Conservation (phyloP, 2,113 vertebrate species). For the Cryptotis parvus region DNA sequence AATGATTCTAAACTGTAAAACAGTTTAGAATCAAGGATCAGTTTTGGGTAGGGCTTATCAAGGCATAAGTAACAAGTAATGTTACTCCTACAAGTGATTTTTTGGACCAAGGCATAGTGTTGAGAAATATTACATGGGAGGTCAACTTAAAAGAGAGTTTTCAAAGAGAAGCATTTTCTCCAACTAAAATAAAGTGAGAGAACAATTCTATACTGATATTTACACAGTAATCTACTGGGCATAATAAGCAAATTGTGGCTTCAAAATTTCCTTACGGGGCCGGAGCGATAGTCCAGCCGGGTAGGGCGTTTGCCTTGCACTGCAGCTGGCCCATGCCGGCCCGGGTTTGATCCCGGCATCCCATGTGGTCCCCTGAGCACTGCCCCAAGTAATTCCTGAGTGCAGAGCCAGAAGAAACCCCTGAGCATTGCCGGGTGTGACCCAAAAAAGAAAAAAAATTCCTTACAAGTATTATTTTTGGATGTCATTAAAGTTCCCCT, state of each 20-base stretch:
- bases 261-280: conserved; percentile 13
- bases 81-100: background rate
- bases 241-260: background rate
- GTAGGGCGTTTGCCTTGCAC: too few species aligned
- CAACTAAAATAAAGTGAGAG: background rate
- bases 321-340: too few species aligned
- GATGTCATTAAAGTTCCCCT: background rate
- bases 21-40: background rate
- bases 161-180: background rate
- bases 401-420: too few species aligned
- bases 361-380: too few species aligned
- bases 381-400: too few species aligned
- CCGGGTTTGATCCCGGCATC: too few species aligned
- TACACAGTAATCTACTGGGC: background rate
- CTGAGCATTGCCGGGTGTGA: too few species aligned
- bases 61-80: background rate
- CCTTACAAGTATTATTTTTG: conserved; percentile 4
- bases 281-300: too few species aligned
- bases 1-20: background rate
- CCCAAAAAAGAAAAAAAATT: too few species aligned
- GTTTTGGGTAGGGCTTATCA: background rate
- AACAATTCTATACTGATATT: background rate
- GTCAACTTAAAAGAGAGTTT: background rate
- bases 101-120: background rate
- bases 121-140: background rate